phyloP scores from a whole-genome alignment of 2,888 invertebrate species.

The Oscheius onirici region DNA sequence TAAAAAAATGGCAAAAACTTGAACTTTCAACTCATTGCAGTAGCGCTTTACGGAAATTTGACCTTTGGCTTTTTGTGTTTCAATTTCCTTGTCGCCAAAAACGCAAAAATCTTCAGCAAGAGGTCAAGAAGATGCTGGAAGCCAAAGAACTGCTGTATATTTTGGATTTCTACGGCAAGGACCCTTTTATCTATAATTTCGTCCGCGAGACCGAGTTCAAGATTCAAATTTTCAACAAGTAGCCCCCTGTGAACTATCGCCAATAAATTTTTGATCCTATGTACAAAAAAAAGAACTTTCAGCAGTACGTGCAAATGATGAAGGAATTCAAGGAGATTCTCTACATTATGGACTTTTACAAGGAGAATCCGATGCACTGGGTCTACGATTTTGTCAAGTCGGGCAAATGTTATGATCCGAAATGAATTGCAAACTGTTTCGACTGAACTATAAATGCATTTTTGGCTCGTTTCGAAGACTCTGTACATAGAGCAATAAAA shows the following conservation, averaged over 20 bases:
- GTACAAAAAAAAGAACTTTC: not conserved
- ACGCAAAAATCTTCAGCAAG: constrained; percentile 10
- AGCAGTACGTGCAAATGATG: constrained; percentile 5
- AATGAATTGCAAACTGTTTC: too few species aligned
- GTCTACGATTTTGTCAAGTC: too few species aligned
- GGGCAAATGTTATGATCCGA: too few species aligned
- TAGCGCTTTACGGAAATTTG: too few species aligned
- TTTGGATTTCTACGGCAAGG: not conserved
- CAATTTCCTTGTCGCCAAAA: not conserved
- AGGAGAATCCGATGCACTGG: not conserved
- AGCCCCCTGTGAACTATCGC: not conserved
- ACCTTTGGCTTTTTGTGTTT: too few species aligned
- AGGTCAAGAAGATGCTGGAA: constrained; percentile 5
- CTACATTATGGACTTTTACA: not conserved
- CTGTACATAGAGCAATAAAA: too few species aligned
- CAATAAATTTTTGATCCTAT: not conserved
- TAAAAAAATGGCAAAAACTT: too few species aligned
- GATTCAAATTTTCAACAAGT: not conserved
- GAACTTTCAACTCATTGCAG: too few species aligned
- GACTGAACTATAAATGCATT: too few species aligned
- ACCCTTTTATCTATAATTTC: constrained; percentile 5
- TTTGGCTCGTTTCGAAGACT: too few species aligned
- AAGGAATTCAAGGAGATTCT: not conserved
- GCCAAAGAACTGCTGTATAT: constrained; percentile 16
- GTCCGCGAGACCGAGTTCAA: not conserved